These are phyloP conservation scores for Zaprionus lineosus DNA, from an alignment of 2,888 invertebrate genomes.

Conservation along the genomic window DNA sequence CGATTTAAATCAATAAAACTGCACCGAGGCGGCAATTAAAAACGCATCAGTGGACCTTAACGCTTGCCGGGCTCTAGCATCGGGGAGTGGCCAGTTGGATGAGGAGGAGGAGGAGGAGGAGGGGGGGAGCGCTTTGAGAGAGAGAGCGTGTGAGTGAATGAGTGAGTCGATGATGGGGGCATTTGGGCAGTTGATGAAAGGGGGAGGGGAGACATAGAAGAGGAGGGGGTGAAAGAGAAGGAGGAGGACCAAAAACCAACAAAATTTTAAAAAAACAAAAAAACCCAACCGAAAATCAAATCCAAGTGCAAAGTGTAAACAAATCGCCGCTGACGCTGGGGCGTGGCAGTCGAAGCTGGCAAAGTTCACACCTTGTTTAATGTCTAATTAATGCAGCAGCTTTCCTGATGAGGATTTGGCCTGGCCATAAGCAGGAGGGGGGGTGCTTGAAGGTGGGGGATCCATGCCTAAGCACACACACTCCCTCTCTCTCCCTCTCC, in stretches of 20 bases:
- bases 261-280: constrained; percentile 7
- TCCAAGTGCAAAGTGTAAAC: constrained; percentile 52
- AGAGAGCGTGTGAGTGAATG: too few relatives aligned
- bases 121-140: too few relatives aligned
- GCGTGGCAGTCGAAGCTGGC: constrained; percentile 54
- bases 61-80: constrained; percentile 3
- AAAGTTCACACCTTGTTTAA: constrained; percentile 74
- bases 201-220: neutral
- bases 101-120: too few relatives aligned
- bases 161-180: too few relatives aligned
- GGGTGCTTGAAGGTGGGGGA: too few relatives aligned
- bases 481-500: neutral
- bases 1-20: constrained; percentile 75
- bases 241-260: constrained; percentile 5
- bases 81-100: too few relatives aligned
- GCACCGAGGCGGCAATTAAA: constrained; percentile 65
- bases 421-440: constrained; percentile 13
- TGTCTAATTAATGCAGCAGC: constrained; percentile 74
- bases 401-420: constrained; percentile 49
- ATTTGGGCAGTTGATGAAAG: neutral
- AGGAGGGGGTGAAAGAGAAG: too few relatives aligned
- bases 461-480: neutral
- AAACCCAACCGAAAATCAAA: constrained; percentile 14
- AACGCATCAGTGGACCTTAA: constrained; percentile 61
- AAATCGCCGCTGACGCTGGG: constrained; percentile 45